Conservation (phyloP, 1,140 invertebrate species). For the Nymphalis io region DNA sequence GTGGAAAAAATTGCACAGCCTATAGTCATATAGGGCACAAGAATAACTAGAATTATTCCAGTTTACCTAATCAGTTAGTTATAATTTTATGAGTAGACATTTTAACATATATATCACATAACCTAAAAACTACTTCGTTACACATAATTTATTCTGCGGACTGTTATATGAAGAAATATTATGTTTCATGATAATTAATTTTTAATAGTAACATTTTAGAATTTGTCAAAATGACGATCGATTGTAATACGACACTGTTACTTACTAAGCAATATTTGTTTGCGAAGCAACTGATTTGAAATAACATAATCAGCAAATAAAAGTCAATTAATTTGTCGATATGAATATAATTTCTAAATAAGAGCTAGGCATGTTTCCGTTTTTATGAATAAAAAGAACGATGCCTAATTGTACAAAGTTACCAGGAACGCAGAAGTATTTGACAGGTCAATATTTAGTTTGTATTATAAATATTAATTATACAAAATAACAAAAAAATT, state of each 20-base stretch:
- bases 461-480: neutral
- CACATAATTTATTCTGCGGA: too few relatives aligned
- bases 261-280: neutral
- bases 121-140: too few relatives aligned
- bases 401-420: neutral
- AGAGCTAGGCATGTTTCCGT: neutral
- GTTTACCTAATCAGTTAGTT: neutral
- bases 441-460: slow-evolving; percentile 4
- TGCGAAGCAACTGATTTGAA: too few relatives aligned
- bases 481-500: neutral
- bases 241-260: slow-evolving; percentile 2
- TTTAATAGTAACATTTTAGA: neutral
- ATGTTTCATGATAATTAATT: too few relatives aligned
- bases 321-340: neutral
- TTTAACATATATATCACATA: neutral
- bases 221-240: neutral
- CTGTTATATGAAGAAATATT: too few relatives aligned
- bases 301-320: neutral
- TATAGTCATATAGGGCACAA: slow-evolving; percentile 6
- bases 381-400: neutral
- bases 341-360: neutral
- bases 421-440: slow-evolving; percentile 14
- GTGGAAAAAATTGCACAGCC: slow-evolving; percentile 7
- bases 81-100: neutral
- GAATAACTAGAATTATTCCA: slow-evolving; percentile 9